phyloP scores from a whole-genome alignment of 2,888 invertebrate genomes.

The Sinotaia quadrata region DNA sequence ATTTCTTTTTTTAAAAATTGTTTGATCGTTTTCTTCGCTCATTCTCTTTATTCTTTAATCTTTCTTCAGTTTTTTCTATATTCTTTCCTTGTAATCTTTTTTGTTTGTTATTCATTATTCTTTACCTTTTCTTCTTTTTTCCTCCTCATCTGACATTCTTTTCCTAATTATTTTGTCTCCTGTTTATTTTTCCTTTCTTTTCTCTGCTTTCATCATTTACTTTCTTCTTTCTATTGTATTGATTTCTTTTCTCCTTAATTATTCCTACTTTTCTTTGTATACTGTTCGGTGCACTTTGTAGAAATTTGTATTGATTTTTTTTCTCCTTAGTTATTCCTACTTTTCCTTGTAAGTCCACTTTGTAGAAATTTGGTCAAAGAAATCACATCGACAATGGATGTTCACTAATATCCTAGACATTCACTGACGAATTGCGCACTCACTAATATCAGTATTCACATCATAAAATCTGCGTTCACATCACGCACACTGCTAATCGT shows the following conservation, averaged over 20 bases:
- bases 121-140: neutral
- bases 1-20: neutral
- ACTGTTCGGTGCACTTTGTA: too few relatives aligned
- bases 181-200: neutral
- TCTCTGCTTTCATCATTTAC: neutral
- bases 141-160: neutral
- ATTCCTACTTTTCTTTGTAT: neutral
- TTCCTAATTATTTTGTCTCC: neutral
- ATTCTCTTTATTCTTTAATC: neutral
- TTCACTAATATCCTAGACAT: too few relatives aligned
- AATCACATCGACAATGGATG: too few relatives aligned
- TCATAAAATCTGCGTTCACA: too few relatives aligned
- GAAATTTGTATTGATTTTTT: too few relatives aligned
- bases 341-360: too few relatives aligned
- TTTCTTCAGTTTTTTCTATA: constrained; percentile 1
- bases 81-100: neutral
- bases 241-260: neutral
- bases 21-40: neutral
- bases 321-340: too few relatives aligned
- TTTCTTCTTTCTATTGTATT: neutral
- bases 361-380: too few relatives aligned
- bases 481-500: too few relatives aligned
- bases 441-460: too few relatives aligned
- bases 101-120: neutral
- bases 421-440: too few relatives aligned